Percentiles rank a stretch among this genome's conserved stretches.
Conservation (phyloP, 2,113 vertebrate genomes). For the Chaetodon trifascialis region DNA sequence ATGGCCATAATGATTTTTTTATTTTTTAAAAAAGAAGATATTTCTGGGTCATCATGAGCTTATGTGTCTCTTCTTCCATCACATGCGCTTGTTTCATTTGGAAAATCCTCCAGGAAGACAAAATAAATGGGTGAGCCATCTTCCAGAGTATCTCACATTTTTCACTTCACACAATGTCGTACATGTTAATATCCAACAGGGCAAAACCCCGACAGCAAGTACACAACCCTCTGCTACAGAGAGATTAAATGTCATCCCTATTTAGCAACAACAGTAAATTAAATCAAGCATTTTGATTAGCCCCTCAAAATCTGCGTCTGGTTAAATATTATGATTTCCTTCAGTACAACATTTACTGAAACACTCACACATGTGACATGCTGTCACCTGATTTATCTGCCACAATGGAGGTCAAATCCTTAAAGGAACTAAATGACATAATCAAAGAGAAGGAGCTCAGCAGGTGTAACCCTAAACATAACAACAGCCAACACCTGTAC, state of each 20-base stretch:
- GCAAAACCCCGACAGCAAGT: conserved; percentile 2
- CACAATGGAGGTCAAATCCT: conserved; percentile 17
- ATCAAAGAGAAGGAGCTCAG: conserved; percentile 10
- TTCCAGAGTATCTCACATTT: neutral
- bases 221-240: neutral
- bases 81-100: neutral
- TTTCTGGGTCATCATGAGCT: conserved; percentile 28
- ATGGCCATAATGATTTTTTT: neutral
- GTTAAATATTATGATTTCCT: conserved; percentile 29
- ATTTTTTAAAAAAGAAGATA: neutral
- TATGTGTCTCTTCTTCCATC: conserved; percentile 11
- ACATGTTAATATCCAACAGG: conserved; percentile 17
- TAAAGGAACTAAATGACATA: conserved; percentile 14
- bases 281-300: neutral
- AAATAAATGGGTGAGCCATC: conserved; percentile 36
- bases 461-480: conserved; percentile 17
- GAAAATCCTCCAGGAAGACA: conserved; percentile 25
- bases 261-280: neutral
- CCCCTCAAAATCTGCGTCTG: neutral
- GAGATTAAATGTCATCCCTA: neutral
- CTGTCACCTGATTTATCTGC: neutral
- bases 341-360: neutral
- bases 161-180: neutral
- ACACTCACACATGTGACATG: neutral
- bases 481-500: conserved; percentile 37